A percentile compares a stretch with the other conserved stretches of the same genome.
These are phyloP conservation scores for Tokudaia tokunoshimensis DNA, from an alignment of 2,797 vertebrate species.

Conservation along the genomic window DNA sequence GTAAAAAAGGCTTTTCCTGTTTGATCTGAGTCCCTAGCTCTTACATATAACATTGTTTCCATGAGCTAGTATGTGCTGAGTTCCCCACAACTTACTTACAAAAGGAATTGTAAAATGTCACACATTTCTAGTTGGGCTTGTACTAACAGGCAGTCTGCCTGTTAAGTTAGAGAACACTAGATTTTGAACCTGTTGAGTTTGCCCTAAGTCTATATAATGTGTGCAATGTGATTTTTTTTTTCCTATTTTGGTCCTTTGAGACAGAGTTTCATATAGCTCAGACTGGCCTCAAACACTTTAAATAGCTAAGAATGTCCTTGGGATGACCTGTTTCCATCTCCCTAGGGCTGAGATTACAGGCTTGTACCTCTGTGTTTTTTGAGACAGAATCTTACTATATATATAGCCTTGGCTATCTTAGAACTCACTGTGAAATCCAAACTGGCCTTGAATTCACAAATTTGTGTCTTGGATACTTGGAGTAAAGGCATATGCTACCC, in stretches of 20 bases:
- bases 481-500: neutral
- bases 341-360: neutral
- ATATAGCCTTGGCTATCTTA: neutral
- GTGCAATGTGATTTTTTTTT: conserved; percentile 41
- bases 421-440: neutral
- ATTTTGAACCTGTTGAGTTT: conserved; percentile 53
- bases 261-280: neutral
- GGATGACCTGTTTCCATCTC: neutral
- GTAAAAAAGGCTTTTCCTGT: conserved; percentile 42
- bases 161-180: conserved; percentile 37
- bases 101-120: conserved; percentile 50
- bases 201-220: neutral
- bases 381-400: neutral
- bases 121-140: neutral
- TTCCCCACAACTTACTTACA: conserved; percentile 36
- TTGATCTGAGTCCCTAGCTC: neutral
- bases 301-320: neutral
- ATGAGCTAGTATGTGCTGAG: neutral
- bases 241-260: neutral
- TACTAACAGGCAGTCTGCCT: neutral
- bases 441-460: neutral
- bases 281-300: neutral
- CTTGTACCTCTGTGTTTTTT: neutral
- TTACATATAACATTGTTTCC: conserved; percentile 58
- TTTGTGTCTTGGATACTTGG: neutral